Evolutionary conservation across 2,888 invertebrate species (phyloP).

Genomic region (Empis livida): DNA sequence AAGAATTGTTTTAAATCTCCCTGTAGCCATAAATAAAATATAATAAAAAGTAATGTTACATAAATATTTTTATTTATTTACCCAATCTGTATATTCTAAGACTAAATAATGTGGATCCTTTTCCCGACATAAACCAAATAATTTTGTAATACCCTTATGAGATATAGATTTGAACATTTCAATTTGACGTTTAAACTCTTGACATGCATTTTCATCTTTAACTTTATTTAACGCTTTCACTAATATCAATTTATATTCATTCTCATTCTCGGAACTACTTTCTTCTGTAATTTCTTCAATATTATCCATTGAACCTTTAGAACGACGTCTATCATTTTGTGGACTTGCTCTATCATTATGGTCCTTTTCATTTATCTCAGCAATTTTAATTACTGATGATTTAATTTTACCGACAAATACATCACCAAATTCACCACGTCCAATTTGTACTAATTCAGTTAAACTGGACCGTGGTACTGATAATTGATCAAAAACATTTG

Average conservation of each 20-base stretch:
- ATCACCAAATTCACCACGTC: constrained; percentile 87
- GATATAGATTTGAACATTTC: constrained; percentile 74
- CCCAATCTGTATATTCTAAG: constrained; percentile 88
- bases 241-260: constrained; percentile 40
- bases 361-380: constrained; percentile 20
- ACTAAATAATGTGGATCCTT: constrained; percentile 80
- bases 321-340: constrained; percentile 29
- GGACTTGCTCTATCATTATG: constrained; percentile 18
- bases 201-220: constrained; percentile 62
- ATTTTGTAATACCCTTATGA: constrained; percentile 65
- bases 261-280: constrained; percentile 20
- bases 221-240: constrained; percentile 65
- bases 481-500: constrained; percentile 60
- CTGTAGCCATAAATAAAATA: constrained; percentile 35
- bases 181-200: constrained; percentile 79
- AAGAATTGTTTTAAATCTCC: constrained; percentile 87
- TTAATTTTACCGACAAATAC: constrained; percentile 63
- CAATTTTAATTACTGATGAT: constrained; percentile 21
- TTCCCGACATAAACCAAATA: constrained; percentile 71
- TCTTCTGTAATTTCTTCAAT: constrained; percentile 35
- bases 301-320: constrained; percentile 35
- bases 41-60: not conserved
- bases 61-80: constrained; percentile 30
- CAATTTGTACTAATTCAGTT: constrained; percentile 51
- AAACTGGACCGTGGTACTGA: constrained; percentile 60